Base-by-base conservation (phyloP, 2,113 vertebrate genomes). In the Xiphophorus hellerii region DNA sequence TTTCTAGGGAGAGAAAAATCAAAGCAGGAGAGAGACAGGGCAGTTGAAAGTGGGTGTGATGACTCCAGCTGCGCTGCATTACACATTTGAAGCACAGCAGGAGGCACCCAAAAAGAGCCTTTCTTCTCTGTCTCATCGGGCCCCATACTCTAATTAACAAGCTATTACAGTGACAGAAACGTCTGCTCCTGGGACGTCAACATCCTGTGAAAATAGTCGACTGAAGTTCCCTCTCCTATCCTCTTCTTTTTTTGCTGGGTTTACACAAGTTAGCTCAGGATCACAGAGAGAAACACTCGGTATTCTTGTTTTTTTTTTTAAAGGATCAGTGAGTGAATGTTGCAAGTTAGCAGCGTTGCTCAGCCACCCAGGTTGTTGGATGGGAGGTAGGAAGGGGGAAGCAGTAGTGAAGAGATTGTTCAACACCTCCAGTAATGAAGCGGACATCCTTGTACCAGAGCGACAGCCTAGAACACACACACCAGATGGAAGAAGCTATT, bases 401-500 rank as follows among this genome's bases (percentile, higher is more conserved):
- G 17, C 44, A 65, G 8, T 5, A 65, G 27, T 25, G 14, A 39
- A 76, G 68, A 60, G 84, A 87, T 51, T 69, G 71, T 74, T 66
- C 78, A 44, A 81, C 83, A 78, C 81, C 66, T 79, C 37, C 80
- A 9, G 42, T 74, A 78, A 73, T 15, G 31, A 67, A 27, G 42
- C 69, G 74, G 74, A 77, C 71, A 79, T 69, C 65, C 70, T 22
- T 27, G 13, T 22, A 65, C 25, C 22, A 25, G 48, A 69, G 72
- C 69, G 69, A 25, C 72, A 70, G 77, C 75, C 30, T 62, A 28
- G 65, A 81, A 84, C 81, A 73, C 74, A 78, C 83, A 78, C 83
- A 77, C 64, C 87, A 88, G 87, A 91, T 81, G 86, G 88, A 79
- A 78, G 69, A 78, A 82, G 77, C 78, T 68, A 88, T 81, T 80